A percentile compares a stretch with the other conserved stretches of the same genome.
Evolutionary conservation across 2,888 invertebrate species (phyloP).

Genomic region (Drosophila kambysellisi): DNA sequence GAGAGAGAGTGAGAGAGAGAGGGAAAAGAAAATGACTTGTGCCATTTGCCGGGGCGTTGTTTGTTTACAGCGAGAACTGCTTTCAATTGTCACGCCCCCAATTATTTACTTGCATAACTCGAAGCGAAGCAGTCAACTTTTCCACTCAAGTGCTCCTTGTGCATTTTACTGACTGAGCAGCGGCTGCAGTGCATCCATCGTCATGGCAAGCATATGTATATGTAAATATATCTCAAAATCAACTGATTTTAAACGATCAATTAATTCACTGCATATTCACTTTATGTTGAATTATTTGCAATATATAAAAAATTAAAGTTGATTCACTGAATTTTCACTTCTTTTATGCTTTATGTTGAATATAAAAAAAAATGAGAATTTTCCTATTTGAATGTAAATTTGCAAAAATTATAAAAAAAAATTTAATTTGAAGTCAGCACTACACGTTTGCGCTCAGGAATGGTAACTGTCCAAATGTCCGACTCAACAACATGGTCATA

Average conservation of each 20-base stretch:
- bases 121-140: neutral
- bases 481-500: no score
- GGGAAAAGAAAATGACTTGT: neutral
- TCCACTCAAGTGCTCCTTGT: neutral
- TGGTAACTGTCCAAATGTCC: no score
- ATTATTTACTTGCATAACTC: conserved; percentile 24
- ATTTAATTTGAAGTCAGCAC: neutral
- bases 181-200: neutral
- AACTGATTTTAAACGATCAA: neutral
- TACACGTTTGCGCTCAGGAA: no score
- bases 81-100: conserved; percentile 39
- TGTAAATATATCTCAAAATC: neutral
- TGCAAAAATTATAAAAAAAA: neutral
- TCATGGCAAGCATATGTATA: neutral
- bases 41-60: conserved; percentile 31
- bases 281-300: no score
- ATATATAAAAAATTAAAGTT: no score
- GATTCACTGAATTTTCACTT: no score
- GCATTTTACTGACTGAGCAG: neutral
- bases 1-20: neutral
- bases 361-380: accelerated
- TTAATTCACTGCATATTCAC: neutral
- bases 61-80: conserved; percentile 21
- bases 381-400: accelerated
- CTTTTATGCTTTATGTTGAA: no score